These are phyloP conservation scores for Platycheirus rosarum DNA, from an alignment of 2,888 invertebrate genomes.

Conservation along the genomic window DNA sequence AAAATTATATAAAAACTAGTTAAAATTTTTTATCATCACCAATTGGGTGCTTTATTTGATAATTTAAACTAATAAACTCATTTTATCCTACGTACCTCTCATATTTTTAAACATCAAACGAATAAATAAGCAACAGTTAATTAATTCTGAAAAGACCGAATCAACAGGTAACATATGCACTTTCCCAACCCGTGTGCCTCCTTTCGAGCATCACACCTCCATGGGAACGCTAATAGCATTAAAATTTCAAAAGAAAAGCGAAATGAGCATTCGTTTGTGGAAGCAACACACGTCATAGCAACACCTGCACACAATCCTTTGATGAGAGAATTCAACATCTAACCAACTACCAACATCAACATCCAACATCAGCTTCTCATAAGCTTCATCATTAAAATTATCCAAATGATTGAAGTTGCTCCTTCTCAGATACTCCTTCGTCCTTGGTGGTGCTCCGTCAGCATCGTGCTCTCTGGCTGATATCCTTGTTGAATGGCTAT, in stretches of 20 bases:
- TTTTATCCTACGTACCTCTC: background rate
- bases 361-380: constrained; percentile 23
- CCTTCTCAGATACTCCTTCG: background rate
- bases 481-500: background rate
- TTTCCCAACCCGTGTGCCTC: too few species aligned
- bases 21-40: too few species aligned
- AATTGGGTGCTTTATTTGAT: too few species aligned
- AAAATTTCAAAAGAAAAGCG: constrained; percentile 37
- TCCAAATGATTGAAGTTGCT: constrained; percentile 63
- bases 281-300: background rate
- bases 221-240: constrained; percentile 49
- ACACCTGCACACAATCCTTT: background rate
- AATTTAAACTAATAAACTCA: too few species aligned
- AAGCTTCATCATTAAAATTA: constrained; percentile 64
- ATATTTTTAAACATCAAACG: background rate
- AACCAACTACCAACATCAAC: background rate
- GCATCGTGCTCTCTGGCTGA: background rate
- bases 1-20: too few species aligned
- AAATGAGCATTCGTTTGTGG: constrained; percentile 33
- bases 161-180: constrained; percentile 21
- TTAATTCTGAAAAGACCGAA: background rate
- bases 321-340: background rate
- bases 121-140: background rate
- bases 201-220: constrained; percentile 6
- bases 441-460: background rate